Evolutionary conservation across 2,113 vertebrate genomes (phyloP).

Genomic region (Hucho hucho): DNA sequence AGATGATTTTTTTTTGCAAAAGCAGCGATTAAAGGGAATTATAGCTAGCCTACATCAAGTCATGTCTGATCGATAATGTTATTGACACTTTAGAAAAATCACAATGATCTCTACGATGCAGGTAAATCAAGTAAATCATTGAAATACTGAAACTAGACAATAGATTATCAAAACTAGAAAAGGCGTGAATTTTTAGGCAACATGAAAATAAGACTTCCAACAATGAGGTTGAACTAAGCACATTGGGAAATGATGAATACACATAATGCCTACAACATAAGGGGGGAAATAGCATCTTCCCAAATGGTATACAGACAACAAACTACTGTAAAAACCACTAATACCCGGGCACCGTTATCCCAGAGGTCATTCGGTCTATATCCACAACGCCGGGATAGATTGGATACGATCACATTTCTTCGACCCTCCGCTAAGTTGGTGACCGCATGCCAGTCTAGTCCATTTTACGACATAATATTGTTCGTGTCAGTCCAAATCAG

Average conservation of each 20-base stretch:
- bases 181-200: not conserved
- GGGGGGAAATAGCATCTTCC: not conserved
- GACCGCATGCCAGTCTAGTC: slow-evolving; percentile 10
- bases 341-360: slow-evolving; percentile 44
- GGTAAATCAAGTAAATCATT: not conserved
- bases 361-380: slow-evolving; percentile 61
- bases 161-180: not conserved
- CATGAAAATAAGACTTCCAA: not conserved
- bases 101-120: not conserved
- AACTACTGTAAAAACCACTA: slow-evolving; percentile 33
- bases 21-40: too few species aligned
- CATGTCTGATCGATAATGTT: not conserved
- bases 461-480: slow-evolving; percentile 16
- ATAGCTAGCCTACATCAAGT: too few species aligned
- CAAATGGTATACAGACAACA: slow-evolving; percentile 20
- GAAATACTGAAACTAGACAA: not conserved
- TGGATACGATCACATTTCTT: slow-evolving; percentile 7
- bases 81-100: not conserved
- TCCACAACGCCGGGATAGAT: slow-evolving; percentile 30
- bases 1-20: too few species aligned
- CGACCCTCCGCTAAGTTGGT: not conserved
- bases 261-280: not conserved
- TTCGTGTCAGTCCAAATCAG: slow-evolving; percentile 26
- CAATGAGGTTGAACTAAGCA: not conserved
- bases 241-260: not conserved